phyloP scores from a whole-genome alignment of 2,888 invertebrate genomes.

The Graphium colonna region DNA sequence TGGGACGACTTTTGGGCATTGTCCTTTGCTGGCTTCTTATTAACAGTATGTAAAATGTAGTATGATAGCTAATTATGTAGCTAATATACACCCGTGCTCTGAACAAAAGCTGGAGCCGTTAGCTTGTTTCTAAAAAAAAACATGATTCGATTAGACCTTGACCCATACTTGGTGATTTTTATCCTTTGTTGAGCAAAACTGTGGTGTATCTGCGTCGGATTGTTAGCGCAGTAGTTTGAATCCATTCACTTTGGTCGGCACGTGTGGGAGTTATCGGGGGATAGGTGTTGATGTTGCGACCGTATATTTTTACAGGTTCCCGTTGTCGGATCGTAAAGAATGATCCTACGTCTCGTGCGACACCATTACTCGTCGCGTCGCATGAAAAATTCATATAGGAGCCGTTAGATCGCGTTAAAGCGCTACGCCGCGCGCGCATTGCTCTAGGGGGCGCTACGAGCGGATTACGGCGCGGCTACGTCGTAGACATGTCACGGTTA shows the following conservation, averaged over 20 bases:
- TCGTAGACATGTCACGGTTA: slow-evolving; percentile 17
- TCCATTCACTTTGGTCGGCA: neutral
- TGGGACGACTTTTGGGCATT: no score
- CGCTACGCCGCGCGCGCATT: slow-evolving; percentile 50
- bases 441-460: slow-evolving; percentile 49
- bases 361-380: slow-evolving; percentile 69
- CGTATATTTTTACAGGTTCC: slow-evolving; percentile 65
- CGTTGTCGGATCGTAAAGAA: slow-evolving; percentile 76
- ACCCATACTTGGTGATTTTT: no score
- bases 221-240: neutral
- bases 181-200: no score
- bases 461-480: slow-evolving; percentile 42
- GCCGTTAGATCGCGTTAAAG: slow-evolving; percentile 67
- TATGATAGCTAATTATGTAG: no score
- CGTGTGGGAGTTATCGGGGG: neutral
- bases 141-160: no score
- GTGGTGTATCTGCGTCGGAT: neutral
- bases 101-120: no score
- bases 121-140: no score
- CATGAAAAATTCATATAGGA: slow-evolving; percentile 76
- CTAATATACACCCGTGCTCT: no score
- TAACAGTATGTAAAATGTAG: no score
- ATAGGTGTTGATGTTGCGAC: slow-evolving; percentile 21
- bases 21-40: no score
- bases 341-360: slow-evolving; percentile 69